A percentile compares a stretch with the other conserved stretches of the same genome.
Evolutionary conservation across 1,140 invertebrate genomes (phyloP).

Genomic region (Catajapyx aquilonaris): DNA sequence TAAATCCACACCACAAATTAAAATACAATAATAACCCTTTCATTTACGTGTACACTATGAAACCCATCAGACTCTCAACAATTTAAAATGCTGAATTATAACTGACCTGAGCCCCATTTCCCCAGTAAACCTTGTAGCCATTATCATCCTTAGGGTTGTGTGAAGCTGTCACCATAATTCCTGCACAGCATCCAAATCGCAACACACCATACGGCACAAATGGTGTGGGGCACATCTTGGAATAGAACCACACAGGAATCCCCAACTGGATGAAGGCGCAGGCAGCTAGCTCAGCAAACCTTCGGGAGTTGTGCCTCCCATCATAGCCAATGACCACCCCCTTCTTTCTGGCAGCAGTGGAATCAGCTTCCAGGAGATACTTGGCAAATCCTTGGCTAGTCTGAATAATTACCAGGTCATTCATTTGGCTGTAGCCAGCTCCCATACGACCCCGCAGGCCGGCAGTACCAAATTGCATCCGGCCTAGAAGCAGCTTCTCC

Average conservation of each 20-base stretch:
- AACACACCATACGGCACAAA: conserved; percentile 69
- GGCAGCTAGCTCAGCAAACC: conserved; percentile 81
- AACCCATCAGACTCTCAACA: background rate
- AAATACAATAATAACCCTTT: background rate
- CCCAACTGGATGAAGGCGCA: conserved; percentile 54
- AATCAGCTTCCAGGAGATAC: conserved; percentile 40
- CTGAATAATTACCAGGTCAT: conserved; percentile 93
- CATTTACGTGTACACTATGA: background rate
- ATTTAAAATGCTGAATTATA: background rate
- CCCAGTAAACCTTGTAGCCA: conserved; percentile 96
- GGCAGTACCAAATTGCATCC: conserved; percentile 72
- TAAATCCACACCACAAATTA: no score
- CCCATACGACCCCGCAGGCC: conserved; percentile 80
- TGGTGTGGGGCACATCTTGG: conserved; percentile 69
- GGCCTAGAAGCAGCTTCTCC: conserved; percentile 32
- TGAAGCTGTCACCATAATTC: conserved; percentile 93
- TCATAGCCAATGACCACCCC: conserved; percentile 88
- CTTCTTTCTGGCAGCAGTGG: conserved; percentile 22
- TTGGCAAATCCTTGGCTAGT: conserved; percentile 77
- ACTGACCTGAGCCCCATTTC: conserved; percentile 63
- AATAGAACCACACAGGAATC: conserved; percentile 68
- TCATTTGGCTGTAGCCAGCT: conserved; percentile 82
- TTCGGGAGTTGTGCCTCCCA: conserved; percentile 78
- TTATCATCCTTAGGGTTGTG: conserved; percentile 99
- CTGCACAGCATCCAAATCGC: conserved; percentile 45